These are phyloP conservation scores for Nephrotoma appendiculata DNA, from an alignment of 2,888 invertebrate species.

Conservation along the genomic window DNA sequence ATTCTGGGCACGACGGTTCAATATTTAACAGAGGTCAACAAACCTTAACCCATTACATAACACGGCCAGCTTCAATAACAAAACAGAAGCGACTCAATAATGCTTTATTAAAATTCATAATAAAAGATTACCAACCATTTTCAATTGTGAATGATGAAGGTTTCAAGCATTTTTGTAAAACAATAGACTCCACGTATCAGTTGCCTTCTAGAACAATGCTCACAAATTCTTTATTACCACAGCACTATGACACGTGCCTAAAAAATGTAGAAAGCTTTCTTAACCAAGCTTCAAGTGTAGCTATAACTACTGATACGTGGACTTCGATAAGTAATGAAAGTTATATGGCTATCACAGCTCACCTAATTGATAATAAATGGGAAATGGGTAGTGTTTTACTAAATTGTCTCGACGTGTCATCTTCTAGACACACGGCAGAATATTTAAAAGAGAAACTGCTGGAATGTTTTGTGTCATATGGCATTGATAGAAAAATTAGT, in stretches of 20 bases:
- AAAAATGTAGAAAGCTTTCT: constrained; percentile 11
- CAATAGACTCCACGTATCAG: constrained; percentile 17
- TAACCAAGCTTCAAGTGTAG: constrained; percentile 7
- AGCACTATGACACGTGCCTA: constrained; percentile 11
- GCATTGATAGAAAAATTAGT: neutral
- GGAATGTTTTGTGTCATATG: constrained; percentile 2
- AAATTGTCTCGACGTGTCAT: constrained; percentile 5
- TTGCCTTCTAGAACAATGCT: constrained; percentile 17
- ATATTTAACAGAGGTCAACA: neutral
- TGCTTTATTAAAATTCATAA: constrained; percentile 15
- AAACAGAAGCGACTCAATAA: constrained; percentile 1
- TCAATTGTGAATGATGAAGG: constrained; percentile 19
- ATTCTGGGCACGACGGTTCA: neutral
- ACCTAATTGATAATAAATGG: constrained; percentile 14
- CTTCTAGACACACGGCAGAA: neutral
- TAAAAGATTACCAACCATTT: constrained; percentile 19
- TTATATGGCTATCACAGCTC: constrained; percentile 15
- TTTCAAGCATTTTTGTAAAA: constrained; percentile 17
- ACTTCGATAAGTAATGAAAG: constrained; percentile 14
- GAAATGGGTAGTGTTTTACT: constrained; percentile 13
- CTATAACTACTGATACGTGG: constrained; percentile 16
- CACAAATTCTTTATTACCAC: constrained; percentile 15
- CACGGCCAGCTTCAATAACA: constrained; percentile 1
- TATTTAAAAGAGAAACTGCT: neutral
- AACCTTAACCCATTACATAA: neutral